Evolutionary conservation across 2,888 invertebrate genomes (phyloP).

Genomic region (Diabrotica balteata): DNA sequence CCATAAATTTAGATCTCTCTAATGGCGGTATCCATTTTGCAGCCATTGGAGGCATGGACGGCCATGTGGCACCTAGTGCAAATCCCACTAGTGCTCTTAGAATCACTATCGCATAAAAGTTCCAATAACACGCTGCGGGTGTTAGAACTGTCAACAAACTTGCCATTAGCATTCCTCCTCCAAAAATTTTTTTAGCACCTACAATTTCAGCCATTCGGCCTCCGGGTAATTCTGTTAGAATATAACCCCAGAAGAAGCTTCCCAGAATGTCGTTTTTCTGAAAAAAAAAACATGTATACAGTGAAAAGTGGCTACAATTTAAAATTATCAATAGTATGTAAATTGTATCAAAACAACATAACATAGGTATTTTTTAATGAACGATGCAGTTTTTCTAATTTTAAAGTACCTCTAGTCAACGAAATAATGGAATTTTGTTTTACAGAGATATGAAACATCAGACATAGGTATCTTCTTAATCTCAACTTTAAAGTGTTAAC

Average conservation of each 20-base stretch:
- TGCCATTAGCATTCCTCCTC: constrained; percentile 84
- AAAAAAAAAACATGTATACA: not conserved
- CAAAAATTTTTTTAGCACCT: constrained; percentile 84
- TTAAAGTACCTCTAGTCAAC: too few species aligned
- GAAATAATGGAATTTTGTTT: too few species aligned
- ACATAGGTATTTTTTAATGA: too few species aligned
- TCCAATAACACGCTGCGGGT: constrained; percentile 75
- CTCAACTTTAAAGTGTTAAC: too few species aligned
- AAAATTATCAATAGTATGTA: not conserved
- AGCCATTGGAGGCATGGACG: constrained; percentile 91
- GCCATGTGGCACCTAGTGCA: constrained; percentile 84
- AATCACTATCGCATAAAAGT: constrained; percentile 74
- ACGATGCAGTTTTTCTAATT: too few species aligned
- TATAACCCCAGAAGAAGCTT: constrained; percentile 92
- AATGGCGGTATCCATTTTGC: constrained; percentile 94
- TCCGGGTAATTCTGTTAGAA: constrained; percentile 87
- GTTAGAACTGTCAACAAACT: constrained; percentile 83
- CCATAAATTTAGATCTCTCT: constrained; percentile 92
- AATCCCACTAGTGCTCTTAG: constrained; percentile 69
- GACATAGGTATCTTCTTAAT: too few species aligned
- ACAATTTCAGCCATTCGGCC: constrained; percentile 84
- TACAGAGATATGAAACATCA: too few species aligned
- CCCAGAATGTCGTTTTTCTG: constrained; percentile 83
- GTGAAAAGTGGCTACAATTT: constrained; percentile 45
- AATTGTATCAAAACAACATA: too few species aligned